A percentile compares a stretch with the other conserved stretches of the same genome.
phyloP scores from a whole-genome alignment of 1,140 invertebrate species.

The Colletes gigas region DNA sequence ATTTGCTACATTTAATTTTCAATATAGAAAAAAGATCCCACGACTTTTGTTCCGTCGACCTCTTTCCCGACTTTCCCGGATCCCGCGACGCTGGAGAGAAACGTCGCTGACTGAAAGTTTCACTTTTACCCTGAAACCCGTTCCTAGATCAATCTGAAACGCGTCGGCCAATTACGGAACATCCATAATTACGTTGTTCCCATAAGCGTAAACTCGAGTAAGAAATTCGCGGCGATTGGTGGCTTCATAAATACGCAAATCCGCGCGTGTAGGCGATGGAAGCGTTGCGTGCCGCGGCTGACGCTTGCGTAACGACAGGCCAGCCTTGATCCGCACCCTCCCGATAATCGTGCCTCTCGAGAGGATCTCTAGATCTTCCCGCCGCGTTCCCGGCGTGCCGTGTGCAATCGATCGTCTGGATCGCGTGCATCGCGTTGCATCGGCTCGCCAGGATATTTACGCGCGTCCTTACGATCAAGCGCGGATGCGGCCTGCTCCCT shows the following conservation, averaged over 20 bases:
- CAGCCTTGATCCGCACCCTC: slow-evolving; percentile 35
- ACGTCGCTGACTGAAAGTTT: neutral
- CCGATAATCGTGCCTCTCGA: slow-evolving; percentile 14
- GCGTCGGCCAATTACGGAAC: slow-evolving; percentile 12
- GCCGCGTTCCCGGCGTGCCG: slow-evolving; percentile 9
- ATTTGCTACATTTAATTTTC: too few species aligned
- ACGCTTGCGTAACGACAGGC: slow-evolving; percentile 51
- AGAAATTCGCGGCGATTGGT: neutral
- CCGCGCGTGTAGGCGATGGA: slow-evolving; percentile 32
- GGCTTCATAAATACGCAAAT: slow-evolving; percentile 18
- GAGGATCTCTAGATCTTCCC: slow-evolving; percentile 34
- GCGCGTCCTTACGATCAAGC: slow-evolving; percentile 24
- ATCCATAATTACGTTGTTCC: slow-evolving; percentile 4
- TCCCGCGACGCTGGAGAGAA: neutral
- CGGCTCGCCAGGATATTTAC: slow-evolving; percentile 5
- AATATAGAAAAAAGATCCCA: too few species aligned
- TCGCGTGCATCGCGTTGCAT: slow-evolving; percentile 12
- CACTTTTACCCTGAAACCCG: neutral
- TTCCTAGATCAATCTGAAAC: neutral
- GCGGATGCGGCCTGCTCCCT: slow-evolving; percentile 4
- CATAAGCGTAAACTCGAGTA: neutral
- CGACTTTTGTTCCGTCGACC: too few species aligned
- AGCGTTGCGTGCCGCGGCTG: slow-evolving; percentile 29
- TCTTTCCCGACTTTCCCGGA: too few species aligned
- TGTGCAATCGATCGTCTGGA: slow-evolving; percentile 40